Evolutionary conservation across 2,888 invertebrate species (phyloP), one percentile per base, ranked within the genome.

Genomic region (Apocheima hispidaria): DNA sequence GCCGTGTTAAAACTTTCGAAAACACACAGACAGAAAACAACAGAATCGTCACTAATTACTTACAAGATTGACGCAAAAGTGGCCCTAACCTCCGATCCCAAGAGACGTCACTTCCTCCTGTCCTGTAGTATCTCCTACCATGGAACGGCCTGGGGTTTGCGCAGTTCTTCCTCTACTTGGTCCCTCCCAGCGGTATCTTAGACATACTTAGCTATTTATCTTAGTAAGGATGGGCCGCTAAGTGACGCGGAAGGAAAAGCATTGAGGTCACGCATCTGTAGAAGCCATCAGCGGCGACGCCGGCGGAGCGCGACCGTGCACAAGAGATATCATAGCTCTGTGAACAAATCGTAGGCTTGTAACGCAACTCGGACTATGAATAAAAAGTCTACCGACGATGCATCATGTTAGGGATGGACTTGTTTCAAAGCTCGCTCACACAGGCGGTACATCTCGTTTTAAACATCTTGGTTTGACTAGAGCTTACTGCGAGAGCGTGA

Each of bases 221-320:
- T 30, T 12, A 9, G 5, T 6, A 21, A 21, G 53, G 53, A 12
- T 23, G 53, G 53, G 53, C 23, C 10, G 2, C 16, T 23, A 35
- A 41, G 44, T 23, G 28, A 26, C 36, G 33, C 46, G 41, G 46
- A 55, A 55, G 54, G 46, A 46, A 38, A 35, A 12, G 28, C 54
- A 46, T 55, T n/a, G 21, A 43, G 43, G 36, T 4, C 35, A 30
- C 38, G 46, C 20, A 48, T 28, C 38, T 20, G 30, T 35, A 14
- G 14, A 4, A 20, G 38, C 18, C 18, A 7, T 16, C 38, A 18
- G 38, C 9, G 3, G 38, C 38, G n/a, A 30, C 46, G 38, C 30
- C 35, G 14, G 14, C 16, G 40, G 48, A 40, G 21, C 55, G 48
- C 38, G 14, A 40, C 55, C 40, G 40, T 20, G 14, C 40, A 33